Evolutionary conservation across 2,113 vertebrate species (phyloP).

Genomic region (Pituophis catenifer): DNA sequence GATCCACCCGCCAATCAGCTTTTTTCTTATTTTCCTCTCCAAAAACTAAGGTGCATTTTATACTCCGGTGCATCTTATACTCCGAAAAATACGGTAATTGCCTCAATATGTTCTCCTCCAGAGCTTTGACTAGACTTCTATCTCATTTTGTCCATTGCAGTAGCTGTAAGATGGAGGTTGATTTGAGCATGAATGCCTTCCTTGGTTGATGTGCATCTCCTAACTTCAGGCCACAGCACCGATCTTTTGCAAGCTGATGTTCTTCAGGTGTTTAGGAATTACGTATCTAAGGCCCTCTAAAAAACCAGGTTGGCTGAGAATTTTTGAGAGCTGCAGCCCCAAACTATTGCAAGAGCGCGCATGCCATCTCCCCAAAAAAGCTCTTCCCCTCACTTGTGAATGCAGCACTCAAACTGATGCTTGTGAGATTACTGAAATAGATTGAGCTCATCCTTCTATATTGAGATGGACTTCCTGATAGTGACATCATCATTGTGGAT

Average conservation of each 20-base stretch:
- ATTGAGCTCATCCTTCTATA: neutral
- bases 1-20: too few relatives aligned
- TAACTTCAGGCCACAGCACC: neutral
- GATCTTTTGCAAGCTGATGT: neutral
- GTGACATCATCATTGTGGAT: neutral
- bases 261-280: neutral
- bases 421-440: neutral
- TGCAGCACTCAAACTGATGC: neutral
- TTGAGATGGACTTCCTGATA: neutral
- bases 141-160: too few relatives aligned
- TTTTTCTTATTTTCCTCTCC: too few relatives aligned
- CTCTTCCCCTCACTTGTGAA: neutral
- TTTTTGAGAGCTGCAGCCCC: neutral
- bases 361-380: neutral
- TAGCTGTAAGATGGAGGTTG: too few relatives aligned
- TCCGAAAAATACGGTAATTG: too few relatives aligned
- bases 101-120: too few relatives aligned
- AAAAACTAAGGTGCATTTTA: too few relatives aligned
- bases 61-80: too few relatives aligned
- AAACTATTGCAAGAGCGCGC: neutral
- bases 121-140: too few relatives aligned
- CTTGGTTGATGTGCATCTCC: too few relatives aligned
- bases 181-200: too few relatives aligned
- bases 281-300: neutral
- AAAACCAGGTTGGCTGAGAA: neutral